Percentiles rank a stretch among this genome's conserved stretches.
These are phyloP conservation scores for Rhagologus leucostigma DNA, from an alignment of 2,113 vertebrate genomes.

Conservation along the genomic window DNA sequence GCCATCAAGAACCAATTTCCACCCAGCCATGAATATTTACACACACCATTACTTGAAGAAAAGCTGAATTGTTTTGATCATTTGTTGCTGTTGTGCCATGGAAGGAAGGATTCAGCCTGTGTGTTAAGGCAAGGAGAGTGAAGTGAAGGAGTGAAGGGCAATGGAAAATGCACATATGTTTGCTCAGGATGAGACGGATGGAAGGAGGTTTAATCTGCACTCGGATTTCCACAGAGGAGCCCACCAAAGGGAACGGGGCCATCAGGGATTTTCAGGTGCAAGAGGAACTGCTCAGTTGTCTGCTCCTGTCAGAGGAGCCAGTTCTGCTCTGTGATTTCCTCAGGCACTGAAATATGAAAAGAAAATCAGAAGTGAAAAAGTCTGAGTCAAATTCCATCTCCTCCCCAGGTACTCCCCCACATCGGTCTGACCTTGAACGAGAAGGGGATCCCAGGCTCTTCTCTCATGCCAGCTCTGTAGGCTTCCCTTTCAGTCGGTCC, in stretches of 20 bases:
- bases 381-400: not conserved
- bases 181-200: not conserved
- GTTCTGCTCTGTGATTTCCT: not conserved
- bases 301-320: not conserved
- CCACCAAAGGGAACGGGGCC: not conserved
- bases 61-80: not conserved
- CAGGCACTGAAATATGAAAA: not conserved
- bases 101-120: not conserved
- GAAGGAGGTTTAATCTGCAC: not conserved
- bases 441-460: not conserved
- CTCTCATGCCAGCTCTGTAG: not conserved
- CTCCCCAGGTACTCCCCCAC: not conserved
- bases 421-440: accelerated
- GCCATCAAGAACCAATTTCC: not conserved
- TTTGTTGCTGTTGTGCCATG: not conserved
- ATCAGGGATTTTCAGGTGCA: not conserved
- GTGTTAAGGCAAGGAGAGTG: not conserved
- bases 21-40: not conserved
- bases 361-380: not conserved
- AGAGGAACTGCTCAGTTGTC: not conserved
- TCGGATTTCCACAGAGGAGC: not conserved
- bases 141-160: not conserved
- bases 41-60: not conserved
- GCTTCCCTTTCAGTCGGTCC: not conserved
- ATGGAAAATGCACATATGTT: not conserved